phyloP scores from a whole-genome alignment of 2,888 invertebrate species.

The Colostygia pectinataria region DNA sequence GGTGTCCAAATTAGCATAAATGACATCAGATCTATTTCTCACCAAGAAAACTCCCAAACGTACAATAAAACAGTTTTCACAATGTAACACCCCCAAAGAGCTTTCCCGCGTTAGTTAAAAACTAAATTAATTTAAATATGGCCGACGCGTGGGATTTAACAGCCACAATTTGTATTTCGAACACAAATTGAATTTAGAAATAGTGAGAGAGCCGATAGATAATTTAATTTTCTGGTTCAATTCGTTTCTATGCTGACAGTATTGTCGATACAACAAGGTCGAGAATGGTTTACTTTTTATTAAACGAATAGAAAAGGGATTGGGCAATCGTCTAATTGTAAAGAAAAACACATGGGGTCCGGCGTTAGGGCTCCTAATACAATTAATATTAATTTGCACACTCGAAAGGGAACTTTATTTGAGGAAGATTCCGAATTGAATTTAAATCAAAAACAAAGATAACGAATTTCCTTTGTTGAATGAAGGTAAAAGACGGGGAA shows the following conservation, averaged over 20 bases:
- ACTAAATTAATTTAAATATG: conserved; percentile 71
- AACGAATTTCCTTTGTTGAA: conserved; percentile 24
- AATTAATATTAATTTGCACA: conserved; percentile 79
- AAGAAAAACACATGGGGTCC: conserved; percentile 80
- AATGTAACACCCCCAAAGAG: conserved; percentile 54
- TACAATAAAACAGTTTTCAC: conserved; percentile 53
- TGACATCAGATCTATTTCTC: conserved; percentile 35
- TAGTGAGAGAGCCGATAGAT: conserved; percentile 55
- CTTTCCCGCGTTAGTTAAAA: conserved; percentile 68
- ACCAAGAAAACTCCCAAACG: conserved; percentile 44
- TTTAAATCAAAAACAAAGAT: conserved; percentile 31
- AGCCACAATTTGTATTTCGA: conserved; percentile 70
- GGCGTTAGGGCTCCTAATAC: conserved; percentile 66
- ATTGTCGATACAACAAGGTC: conserved; percentile 43
- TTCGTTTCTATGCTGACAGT: conserved; percentile 42
- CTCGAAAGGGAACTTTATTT: conserved; percentile 39
- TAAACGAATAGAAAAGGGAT: conserved; percentile 44
- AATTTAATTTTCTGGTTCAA: conserved; percentile 50
- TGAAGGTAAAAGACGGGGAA: conserved; percentile 35
- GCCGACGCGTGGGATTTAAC: conserved; percentile 61
- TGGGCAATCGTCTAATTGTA: conserved; percentile 66
- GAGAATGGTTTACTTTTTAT: conserved; percentile 42
- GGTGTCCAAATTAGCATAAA: conserved; percentile 32
- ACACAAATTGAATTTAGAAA: conserved; percentile 71
- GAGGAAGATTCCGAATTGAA: conserved; percentile 28